Evolutionary conservation across 1,140 invertebrate species (phyloP).

Genomic region (Drosophila sturtevanti): DNA sequence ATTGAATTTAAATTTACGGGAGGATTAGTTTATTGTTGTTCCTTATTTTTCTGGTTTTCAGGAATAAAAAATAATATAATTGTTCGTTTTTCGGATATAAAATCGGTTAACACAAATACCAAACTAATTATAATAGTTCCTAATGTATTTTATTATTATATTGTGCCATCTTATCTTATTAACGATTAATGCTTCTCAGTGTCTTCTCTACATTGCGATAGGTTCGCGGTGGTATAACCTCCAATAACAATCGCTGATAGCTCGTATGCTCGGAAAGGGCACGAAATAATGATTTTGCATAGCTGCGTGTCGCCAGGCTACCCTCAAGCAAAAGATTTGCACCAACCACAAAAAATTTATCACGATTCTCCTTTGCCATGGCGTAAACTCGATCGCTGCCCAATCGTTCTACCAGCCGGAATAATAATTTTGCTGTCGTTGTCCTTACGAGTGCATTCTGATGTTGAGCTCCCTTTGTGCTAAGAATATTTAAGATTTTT

Average conservation of each 20-base stretch:
- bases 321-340: conserved; percentile 94
- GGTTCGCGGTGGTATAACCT: conserved; percentile 86
- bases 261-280: conserved; percentile 85
- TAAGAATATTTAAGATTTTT: conserved; percentile 84
- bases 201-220: conserved; percentile 88
- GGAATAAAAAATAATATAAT: too few species aligned
- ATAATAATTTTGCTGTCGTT: conserved; percentile 90
- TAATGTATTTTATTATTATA: neutral
- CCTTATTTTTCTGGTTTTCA: too few species aligned
- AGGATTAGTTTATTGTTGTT: too few species aligned
- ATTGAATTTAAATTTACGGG: too few species aligned
- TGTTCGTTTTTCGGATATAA: too few species aligned
- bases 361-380: conserved; percentile 89
- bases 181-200: conserved; percentile 79
- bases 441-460: conserved; percentile 93
- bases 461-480: conserved; percentile 87
- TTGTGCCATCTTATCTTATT: neutral
- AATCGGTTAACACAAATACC: neutral
- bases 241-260: conserved; percentile 87
- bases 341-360: conserved; percentile 90
- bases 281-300: conserved; percentile 87
- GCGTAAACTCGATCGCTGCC: conserved; percentile 90
- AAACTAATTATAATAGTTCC: neutral
- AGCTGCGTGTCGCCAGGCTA: conserved; percentile 91
- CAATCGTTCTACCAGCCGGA: conserved; percentile 87